Evolutionary conservation across 2,113 vertebrate genomes (phyloP).

Genomic region (Tautogolabrus adspersus): DNA sequence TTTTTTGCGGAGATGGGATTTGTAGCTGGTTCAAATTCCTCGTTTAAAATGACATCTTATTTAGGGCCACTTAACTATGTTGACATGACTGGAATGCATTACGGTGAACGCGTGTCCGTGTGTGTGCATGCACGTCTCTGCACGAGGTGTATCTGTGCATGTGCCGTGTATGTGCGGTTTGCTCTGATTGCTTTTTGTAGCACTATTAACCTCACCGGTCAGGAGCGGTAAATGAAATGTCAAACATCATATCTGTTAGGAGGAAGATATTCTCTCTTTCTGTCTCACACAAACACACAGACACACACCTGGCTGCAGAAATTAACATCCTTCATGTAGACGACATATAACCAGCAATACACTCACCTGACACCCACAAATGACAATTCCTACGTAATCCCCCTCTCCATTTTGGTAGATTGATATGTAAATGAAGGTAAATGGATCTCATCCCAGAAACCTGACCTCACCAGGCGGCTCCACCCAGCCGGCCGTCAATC

Average conservation of each 20-base stretch:
- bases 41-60: conserved; percentile 71
- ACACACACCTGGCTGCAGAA: conserved; percentile 29
- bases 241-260: conserved; percentile 81
- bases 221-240: conserved; percentile 81
- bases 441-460: conserved; percentile 60
- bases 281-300: conserved; percentile 34
- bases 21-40: conserved; percentile 51
- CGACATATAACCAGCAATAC: conserved; percentile 36
- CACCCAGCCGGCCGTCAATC: conserved; percentile 57
- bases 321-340: conserved; percentile 60
- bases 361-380: conserved; percentile 41
- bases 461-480: conserved; percentile 58
- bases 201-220: conserved; percentile 82
- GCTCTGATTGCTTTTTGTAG: conserved; percentile 74
- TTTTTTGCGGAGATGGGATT: conserved; percentile 23
- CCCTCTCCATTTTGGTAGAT: conserved; percentile 45
- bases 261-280: conserved; percentile 55
- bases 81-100: conserved; percentile 69
- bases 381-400: conserved; percentile 64
- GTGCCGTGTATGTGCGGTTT: conserved; percentile 19
- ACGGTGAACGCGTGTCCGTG: background rate
- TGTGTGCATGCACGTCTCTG: background rate
- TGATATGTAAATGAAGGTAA: conserved; percentile 73
- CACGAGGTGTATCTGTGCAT: background rate
- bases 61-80: conserved; percentile 61